phyloP scores from a whole-genome alignment of 2,888 invertebrate genomes.

The Cheilosia vernalis region DNA sequence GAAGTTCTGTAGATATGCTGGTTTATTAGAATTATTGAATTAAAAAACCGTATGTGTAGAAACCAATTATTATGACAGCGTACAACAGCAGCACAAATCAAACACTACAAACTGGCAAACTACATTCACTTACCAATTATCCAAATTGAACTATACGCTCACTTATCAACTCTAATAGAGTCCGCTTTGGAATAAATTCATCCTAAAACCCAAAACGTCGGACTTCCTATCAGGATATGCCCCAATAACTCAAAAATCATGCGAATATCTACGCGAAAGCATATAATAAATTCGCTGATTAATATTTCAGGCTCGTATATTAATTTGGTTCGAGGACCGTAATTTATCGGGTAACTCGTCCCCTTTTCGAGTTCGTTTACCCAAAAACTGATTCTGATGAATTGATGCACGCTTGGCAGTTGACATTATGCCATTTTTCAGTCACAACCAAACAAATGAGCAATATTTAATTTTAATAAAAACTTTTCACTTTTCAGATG shows the following conservation, averaged over 20 bases:
- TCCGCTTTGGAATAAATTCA: too few relatives aligned
- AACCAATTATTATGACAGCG: too few relatives aligned
- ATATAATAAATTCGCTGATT: slow-evolving; percentile 42
- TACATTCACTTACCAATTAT: too few relatives aligned
- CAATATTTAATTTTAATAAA: slow-evolving; percentile 50
- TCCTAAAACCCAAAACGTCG: too few relatives aligned
- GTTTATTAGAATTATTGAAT: too few relatives aligned
- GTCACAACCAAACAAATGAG: slow-evolving; percentile 18
- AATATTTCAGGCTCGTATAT: slow-evolving; percentile 28
- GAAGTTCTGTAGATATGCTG: too few relatives aligned
- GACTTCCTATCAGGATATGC: too few relatives aligned
- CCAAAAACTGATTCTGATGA: slow-evolving; percentile 50
- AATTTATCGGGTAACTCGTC: slow-evolving; percentile 35
- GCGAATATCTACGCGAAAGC: background rate
- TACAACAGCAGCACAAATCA: too few relatives aligned
- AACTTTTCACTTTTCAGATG: background rate
- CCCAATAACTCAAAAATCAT: background rate
- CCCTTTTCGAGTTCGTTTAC: slow-evolving; percentile 4
- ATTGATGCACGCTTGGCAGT: slow-evolving; percentile 41
- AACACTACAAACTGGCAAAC: too few relatives aligned
- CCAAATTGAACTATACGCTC: too few relatives aligned
- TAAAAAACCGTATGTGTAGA: too few relatives aligned
- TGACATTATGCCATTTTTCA: slow-evolving; percentile 46
- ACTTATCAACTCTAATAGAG: too few relatives aligned
- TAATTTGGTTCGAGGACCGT: slow-evolving; percentile 19